These are phyloP conservation scores for Chascanopsetta lugubris DNA, from an alignment of 2,113 vertebrate species.

Conservation along the genomic window DNA sequence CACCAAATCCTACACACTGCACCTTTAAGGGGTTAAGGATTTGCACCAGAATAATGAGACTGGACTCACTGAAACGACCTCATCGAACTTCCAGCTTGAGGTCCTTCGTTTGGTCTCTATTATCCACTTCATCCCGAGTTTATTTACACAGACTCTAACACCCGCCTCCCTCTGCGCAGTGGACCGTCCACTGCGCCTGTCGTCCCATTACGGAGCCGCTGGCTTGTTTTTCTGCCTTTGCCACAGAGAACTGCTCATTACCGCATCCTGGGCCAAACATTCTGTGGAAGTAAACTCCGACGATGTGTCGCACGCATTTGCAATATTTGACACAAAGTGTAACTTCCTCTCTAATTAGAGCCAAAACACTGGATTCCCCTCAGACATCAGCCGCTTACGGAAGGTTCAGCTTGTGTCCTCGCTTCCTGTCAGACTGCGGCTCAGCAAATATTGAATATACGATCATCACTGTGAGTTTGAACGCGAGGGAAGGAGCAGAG, in stretches of 20 bases:
- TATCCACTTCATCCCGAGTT: not conserved
- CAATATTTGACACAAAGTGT: not conserved
- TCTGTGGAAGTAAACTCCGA: not conserved
- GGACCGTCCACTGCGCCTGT: not conserved
- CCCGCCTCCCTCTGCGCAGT: not conserved
- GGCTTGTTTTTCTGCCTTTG: not conserved
- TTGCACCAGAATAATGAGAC: not conserved
- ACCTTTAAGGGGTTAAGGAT: no score
- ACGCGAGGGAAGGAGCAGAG: no score
- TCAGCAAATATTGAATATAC: no score
- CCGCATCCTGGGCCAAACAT: not conserved
- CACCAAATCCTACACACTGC: no score
- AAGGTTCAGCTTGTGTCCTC: no score
- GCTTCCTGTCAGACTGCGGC: no score
- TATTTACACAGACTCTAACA: not conserved
- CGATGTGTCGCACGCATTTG: not conserved
- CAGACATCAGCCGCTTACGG: no score
- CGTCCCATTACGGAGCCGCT: not conserved
- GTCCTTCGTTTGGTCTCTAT: not conserved
- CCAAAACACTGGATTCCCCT: not conserved
- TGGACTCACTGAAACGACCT: not conserved
- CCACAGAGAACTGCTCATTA: slow-evolving; percentile 28
- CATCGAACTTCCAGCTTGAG: no score
- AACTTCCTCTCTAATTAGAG: slow-evolving; percentile 26
- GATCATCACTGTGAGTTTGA: no score